phyloP scores from a whole-genome alignment of 1,140 invertebrate species.

The Heliconius hermathena region DNA sequence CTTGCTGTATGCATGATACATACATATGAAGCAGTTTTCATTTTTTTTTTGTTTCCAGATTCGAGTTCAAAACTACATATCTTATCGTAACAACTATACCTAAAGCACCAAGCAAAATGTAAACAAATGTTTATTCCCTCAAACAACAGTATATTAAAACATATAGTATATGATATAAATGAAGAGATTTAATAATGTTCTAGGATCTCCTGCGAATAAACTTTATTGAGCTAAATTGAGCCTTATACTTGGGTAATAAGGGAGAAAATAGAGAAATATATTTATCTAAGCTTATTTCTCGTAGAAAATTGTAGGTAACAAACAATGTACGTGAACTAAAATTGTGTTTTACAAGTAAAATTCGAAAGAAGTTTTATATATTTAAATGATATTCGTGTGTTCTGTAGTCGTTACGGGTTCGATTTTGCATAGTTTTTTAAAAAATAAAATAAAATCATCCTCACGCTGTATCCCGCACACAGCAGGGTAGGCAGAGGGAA shows the following conservation, averaged over 20 bases:
- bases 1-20: too few relatives aligned
- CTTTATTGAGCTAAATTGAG: neutral
- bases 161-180: neutral
- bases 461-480: too few relatives aligned
- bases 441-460: too few relatives aligned
- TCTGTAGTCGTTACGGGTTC: neutral
- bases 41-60: neutral
- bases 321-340: neutral
- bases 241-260: neutral
- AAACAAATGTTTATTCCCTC: neutral
- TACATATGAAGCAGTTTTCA: too few relatives aligned
- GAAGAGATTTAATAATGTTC: constrained; percentile 6
- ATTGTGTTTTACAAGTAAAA: neutral
- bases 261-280: neutral
- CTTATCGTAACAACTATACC: neutral
- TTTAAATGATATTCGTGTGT: neutral
- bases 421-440: too few relatives aligned
- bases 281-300: neutral
- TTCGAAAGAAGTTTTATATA: neutral
- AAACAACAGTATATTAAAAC: constrained; percentile 1
- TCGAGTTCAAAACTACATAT: neutral
- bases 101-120: neutral
- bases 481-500: too few relatives aligned
- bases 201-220: neutral
- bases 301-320: constrained; percentile 6